Evolutionary conservation across 2,113 vertebrate species (phyloP).

Genomic region (Vidua chalybeata): DNA sequence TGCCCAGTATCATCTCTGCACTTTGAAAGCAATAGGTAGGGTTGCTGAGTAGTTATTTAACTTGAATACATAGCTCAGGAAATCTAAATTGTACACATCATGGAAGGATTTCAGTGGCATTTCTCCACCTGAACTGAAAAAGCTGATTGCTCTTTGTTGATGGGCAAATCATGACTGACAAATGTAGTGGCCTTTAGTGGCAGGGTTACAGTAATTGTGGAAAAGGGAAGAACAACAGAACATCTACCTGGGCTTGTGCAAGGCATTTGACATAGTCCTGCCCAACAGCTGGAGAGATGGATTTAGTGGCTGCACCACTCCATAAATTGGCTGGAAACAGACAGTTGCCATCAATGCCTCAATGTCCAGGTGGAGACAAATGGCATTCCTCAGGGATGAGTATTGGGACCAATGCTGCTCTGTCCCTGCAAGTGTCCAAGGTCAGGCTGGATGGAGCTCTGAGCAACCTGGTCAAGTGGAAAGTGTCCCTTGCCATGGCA

Average conservation of each 20-base stretch:
- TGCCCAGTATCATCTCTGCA: background rate
- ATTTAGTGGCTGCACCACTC: background rate
- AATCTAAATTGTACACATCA: background rate
- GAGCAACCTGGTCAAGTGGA: background rate
- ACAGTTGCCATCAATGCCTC: background rate
- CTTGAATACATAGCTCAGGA: background rate
- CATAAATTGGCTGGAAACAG: background rate
- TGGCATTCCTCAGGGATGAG: background rate
- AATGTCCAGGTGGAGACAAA: background rate
- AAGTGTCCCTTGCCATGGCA: background rate
- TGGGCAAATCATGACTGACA: background rate
- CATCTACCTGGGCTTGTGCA: background rate
- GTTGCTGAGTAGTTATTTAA: background rate
- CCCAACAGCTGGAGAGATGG: background rate
- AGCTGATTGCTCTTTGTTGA: background rate
- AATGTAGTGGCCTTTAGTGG: background rate
- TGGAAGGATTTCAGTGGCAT: background rate
- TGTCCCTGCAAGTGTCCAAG: background rate
- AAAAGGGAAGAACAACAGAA: background rate
- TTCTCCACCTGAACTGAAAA: background rate
- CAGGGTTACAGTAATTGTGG: background rate
- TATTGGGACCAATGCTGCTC: accelerated
- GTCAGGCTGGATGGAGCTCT: background rate
- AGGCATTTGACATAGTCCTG: background rate
- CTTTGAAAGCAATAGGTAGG: background rate